These are phyloP conservation scores for Perdita meconis DNA, from an alignment of 2,888 invertebrate species.

Conservation along the genomic window DNA sequence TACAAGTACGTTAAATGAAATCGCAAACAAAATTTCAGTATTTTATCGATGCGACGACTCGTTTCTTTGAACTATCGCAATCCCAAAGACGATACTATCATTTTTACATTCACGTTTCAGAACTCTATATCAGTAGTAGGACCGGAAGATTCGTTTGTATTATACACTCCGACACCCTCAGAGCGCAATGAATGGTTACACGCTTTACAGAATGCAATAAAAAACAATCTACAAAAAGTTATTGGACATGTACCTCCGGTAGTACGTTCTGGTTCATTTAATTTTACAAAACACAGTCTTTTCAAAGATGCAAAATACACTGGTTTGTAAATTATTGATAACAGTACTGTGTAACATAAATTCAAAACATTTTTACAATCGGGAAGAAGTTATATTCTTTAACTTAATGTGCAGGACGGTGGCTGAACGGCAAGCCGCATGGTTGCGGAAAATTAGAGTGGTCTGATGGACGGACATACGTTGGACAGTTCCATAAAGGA, in stretches of 20 bases:
- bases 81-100: too few relatives aligned
- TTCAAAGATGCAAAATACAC: slow-evolving; percentile 92
- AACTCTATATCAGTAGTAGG: slow-evolving; percentile 89
- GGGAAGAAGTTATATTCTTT: not conserved
- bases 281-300: slow-evolving; percentile 89
- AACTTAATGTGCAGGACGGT: slow-evolving; percentile 85
- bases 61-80: too few relatives aligned
- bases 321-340: slow-evolving; percentile 83
- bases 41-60: too few relatives aligned
- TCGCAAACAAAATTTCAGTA: not conserved
- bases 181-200: slow-evolving; percentile 93
- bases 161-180: slow-evolving; percentile 88
- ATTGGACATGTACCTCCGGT: slow-evolving; percentile 88
- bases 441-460: slow-evolving; percentile 93
- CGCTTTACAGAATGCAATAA: slow-evolving; percentile 90
- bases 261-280: slow-evolving; percentile 89
- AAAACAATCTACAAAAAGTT: slow-evolving; percentile 87
- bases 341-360: slow-evolving; percentile 21
- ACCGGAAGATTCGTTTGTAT: slow-evolving; percentile 91
- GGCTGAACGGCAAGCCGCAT: slow-evolving; percentile 93
- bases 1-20: slow-evolving; percentile 83
- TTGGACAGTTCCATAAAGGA: slow-evolving; percentile 92
- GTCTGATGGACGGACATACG: slow-evolving; percentile 91
- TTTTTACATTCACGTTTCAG: slow-evolving; percentile 67
- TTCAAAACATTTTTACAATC: not conserved